Percentiles rank a stretch among this genome's conserved stretches.
phyloP scores from a whole-genome alignment of 2,797 vertebrate genomes.

The Botia kubotai region DNA sequence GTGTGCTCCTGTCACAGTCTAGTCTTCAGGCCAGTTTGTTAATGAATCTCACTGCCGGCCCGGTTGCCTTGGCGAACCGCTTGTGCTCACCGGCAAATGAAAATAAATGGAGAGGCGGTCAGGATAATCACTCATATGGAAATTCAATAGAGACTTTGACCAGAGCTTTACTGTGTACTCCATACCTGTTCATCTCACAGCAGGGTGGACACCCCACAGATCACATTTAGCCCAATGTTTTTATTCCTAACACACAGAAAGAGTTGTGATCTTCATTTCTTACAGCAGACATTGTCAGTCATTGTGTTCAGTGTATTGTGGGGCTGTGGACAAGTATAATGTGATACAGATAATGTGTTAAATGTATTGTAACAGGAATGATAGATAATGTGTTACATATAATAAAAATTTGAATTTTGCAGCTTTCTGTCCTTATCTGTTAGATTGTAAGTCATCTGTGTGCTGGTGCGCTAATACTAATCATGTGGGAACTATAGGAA shows the following conservation, averaged over 20 bases:
- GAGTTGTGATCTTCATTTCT: slow-evolving; percentile 5
- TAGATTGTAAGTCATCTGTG: too few relatives aligned
- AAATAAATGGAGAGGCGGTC: slow-evolving; percentile 83
- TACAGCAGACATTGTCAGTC: background rate
- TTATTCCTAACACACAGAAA: background rate
- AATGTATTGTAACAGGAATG: too few relatives aligned
- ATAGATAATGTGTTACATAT: background rate
- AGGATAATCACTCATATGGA: slow-evolving; percentile 83
- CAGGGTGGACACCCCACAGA: background rate
- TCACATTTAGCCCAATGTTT: background rate
- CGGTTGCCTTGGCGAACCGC: slow-evolving; percentile 9
- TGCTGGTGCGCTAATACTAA: too few relatives aligned
- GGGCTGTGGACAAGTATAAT: background rate
- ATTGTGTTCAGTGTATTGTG: background rate
- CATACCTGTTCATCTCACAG: background rate
- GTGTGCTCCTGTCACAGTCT: slow-evolving; percentile 3
- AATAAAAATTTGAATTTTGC: too few relatives aligned
- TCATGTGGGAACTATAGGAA: too few relatives aligned
- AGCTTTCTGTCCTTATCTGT: too few relatives aligned
- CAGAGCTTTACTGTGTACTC: slow-evolving; percentile 58
- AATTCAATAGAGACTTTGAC: slow-evolving; percentile 78
- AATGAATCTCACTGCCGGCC: slow-evolving; percentile 54
- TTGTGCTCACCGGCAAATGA: slow-evolving; percentile 76
- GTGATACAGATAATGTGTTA: background rate
- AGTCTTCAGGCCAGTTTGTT: slow-evolving; percentile 20